These are phyloP conservation scores for Ahaetulla prasina DNA, from an alignment of 2,113 vertebrate genomes.

Conservation along the genomic window DNA sequence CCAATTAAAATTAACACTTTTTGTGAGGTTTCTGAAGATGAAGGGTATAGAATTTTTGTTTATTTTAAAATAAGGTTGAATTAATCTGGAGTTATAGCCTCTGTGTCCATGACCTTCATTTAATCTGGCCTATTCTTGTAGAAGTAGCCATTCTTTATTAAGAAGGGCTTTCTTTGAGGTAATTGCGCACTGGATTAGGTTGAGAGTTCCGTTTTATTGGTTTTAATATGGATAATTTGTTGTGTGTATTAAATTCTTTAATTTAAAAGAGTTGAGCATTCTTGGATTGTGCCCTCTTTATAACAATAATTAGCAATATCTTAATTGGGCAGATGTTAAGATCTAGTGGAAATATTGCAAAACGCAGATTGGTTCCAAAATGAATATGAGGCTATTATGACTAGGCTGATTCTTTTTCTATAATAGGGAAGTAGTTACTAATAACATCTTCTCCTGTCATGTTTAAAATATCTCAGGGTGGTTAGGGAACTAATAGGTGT, in stretches of 20 bases:
- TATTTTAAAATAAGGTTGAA: not conserved
- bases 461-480: constrained; percentile 65
- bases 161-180: not conserved
- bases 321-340: constrained; percentile 7
- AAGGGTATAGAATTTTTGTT: not conserved
- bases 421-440: constrained; percentile 68
- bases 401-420: constrained; percentile 62
- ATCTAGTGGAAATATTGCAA: constrained; percentile 26
- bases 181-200: not conserved
- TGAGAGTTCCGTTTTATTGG: not conserved
- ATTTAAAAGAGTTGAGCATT: not conserved
- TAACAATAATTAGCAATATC: constrained; percentile 8
- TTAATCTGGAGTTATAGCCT: not conserved
- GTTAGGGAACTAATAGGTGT: constrained; percentile 61
- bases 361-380: constrained; percentile 54
- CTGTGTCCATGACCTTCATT: not conserved
- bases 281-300: not conserved
- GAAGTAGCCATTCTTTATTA: not conserved
- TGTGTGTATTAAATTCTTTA: not conserved
- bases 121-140: not conserved
- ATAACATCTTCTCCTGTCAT: constrained; percentile 63
- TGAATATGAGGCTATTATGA: constrained; percentile 63
- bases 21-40: not conserved
- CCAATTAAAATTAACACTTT: not conserved
- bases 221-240: not conserved